Conservation (phyloP, 2,113 vertebrate genomes). For the Mirza zaza region DNA sequence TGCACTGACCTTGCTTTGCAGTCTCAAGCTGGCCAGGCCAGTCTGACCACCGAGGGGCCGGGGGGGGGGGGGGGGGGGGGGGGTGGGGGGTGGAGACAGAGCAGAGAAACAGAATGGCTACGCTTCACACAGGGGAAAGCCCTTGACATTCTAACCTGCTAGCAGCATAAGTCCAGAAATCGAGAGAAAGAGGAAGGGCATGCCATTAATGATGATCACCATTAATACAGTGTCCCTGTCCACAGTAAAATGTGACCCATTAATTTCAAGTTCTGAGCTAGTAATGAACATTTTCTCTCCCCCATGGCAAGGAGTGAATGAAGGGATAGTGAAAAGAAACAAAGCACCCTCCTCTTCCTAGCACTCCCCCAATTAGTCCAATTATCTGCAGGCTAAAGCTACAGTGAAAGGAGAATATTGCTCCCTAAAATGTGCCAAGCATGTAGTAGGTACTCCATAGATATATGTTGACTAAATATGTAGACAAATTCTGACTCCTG, state of each 20-base stretch:
- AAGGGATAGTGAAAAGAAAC: background rate
- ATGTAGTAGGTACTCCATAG: background rate
- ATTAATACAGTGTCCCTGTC: background rate
- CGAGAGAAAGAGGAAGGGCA: background rate
- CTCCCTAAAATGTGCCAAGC: background rate
- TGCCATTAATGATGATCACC: background rate
- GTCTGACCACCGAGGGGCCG: background rate
- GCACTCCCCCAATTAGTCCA: background rate
- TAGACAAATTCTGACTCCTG: background rate
- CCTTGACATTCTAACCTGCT: background rate
- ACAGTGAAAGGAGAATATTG: background rate
- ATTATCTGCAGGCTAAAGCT: background rate
- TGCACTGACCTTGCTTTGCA: background rate
- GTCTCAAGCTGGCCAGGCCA: background rate
- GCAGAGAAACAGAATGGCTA: background rate
- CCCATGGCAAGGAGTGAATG: background rate
- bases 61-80: rapidly evolving
- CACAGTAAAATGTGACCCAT: background rate
- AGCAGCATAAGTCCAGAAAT: background rate
- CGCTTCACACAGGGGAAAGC: background rate
- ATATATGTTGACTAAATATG: background rate
- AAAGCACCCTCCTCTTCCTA: background rate
- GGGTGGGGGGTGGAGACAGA: background rate
- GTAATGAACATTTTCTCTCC: background rate
- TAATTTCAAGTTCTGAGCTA: background rate